phyloP scores from a whole-genome alignment of 1,140 invertebrate genomes.

The Drosophila arizonae region DNA sequence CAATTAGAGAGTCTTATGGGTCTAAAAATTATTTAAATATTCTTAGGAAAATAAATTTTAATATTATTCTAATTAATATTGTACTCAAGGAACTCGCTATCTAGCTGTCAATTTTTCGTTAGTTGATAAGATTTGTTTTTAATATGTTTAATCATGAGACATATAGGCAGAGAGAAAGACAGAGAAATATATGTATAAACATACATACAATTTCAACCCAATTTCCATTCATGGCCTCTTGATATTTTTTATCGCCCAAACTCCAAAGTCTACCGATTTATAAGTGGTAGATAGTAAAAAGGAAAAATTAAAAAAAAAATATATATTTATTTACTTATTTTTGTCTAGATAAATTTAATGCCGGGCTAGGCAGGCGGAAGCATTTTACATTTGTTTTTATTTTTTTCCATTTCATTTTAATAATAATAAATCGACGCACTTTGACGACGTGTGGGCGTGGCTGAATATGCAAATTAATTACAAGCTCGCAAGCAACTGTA shows the following conservation, averaged over 20 bases:
- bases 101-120: constrained; percentile 6
- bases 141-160: constrained; percentile 17
- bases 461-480: constrained; percentile 44
- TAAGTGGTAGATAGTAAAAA: constrained; percentile 13
- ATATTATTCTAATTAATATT: constrained; percentile 1
- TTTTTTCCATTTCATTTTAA: not conserved
- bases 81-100: constrained; percentile 4
- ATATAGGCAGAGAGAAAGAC: constrained; percentile 15
- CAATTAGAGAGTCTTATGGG: constrained; percentile 2
- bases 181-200: not conserved
- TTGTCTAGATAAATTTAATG: constrained; percentile 25
- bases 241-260: constrained; percentile 21
- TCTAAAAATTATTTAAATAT: constrained; percentile 36
- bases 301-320: not conserved
- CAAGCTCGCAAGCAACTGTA: constrained; percentile 33
- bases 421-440: constrained; percentile 8
- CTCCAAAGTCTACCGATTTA: constrained; percentile 12
- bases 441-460: constrained; percentile 16
- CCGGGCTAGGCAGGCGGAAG: constrained; percentile 29
- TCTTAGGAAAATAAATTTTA: constrained; percentile 8
- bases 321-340: constrained; percentile 17
- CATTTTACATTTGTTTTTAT: constrained; percentile 1
- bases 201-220: constrained; percentile 32
- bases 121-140: constrained; percentile 29
- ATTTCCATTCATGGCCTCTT: constrained; percentile 44